Evolutionary conservation across 1,140 invertebrate species (phyloP), one percentile per base, ranked within the genome.

Genomic region (Drosophila micromelanica): DNA sequence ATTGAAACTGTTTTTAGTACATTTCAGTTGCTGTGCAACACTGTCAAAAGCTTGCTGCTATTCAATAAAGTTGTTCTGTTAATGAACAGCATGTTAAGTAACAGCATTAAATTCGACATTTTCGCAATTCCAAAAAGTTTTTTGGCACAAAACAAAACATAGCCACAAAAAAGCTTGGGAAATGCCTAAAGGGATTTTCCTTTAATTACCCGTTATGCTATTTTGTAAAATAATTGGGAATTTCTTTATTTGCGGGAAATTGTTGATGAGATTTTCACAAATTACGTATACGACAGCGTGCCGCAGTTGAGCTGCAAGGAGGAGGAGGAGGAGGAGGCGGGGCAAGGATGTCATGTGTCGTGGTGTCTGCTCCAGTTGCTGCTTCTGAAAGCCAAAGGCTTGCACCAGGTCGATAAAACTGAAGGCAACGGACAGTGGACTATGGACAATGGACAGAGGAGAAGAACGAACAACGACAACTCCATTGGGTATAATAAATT

Each of bases 401-500:
- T 23, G 27, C 61, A 40, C 13, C 45, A 27, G 27, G 27, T 27
- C 45, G 27, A 51, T 51, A 32, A 32, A 13, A 23, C 20, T 23
- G 20, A 23, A 23, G 20, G 20, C 2, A 23, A 23, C 20, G 30
- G 35, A 27, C 23, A 35, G 35, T n/a, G 20, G 30, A 0, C 9
- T 12, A 5, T 5, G 27, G 23, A 60, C 17, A 23, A 3, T 2
- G 30, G 30, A 1, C 9, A 15, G 27, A 27, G 27, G 27, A 60
- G 43, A 43, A 20, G 35, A 12, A 42, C 49, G 35, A 12, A 42
- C 49, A 74, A 73, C 60, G 74, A 73, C 65, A 76, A 70, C 52
- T 87, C 75, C 64, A 62, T 77, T 71, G 82, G 76, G 82, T 80
- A 79, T 60, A 86, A 86, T 86, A 89, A 86, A 87, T 87, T 87